phyloP scores from a whole-genome alignment of 2,888 invertebrate species.

The Leucozona laternaria region DNA sequence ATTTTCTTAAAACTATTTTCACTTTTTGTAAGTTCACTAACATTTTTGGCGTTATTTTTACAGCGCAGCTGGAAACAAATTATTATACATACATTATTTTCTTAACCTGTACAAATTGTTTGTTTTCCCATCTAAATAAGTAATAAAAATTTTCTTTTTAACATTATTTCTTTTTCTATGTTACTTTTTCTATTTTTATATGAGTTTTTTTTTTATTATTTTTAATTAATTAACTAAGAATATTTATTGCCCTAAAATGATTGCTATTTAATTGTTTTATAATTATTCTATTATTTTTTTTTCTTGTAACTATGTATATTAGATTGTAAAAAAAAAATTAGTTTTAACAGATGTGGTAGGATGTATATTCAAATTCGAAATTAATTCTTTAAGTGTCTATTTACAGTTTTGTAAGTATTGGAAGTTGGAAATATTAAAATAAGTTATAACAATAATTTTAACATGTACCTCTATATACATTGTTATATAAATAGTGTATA shows the following conservation, averaged over 20 bases:
- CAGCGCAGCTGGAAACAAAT: conserved; percentile 76
- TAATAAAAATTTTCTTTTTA: conserved; percentile 33
- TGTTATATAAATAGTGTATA: background rate
- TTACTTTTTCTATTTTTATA: conserved; percentile 19
- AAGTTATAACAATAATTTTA: background rate
- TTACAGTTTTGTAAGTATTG: conserved; percentile 57
- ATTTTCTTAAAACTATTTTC: conserved; percentile 33
- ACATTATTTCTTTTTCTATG: conserved; percentile 21
- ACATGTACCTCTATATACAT: background rate
- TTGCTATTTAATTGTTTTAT: conserved; percentile 69
- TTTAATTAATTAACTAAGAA: conserved; percentile 65
- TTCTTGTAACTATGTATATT: conserved; percentile 28
- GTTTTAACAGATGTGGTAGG: conserved; percentile 35
- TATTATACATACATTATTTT: conserved; percentile 29
- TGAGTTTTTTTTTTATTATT: conserved; percentile 29
- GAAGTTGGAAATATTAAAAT: conserved; percentile 35
- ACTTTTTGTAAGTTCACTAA: conserved; percentile 70
- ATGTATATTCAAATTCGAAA: conserved; percentile 33
- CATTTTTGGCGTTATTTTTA: conserved; percentile 79
- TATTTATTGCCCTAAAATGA: conserved; percentile 75
- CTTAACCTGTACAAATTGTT: conserved; percentile 60
- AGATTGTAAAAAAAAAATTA: conserved; percentile 55
- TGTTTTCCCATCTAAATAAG: conserved; percentile 59
- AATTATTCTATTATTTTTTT: conserved; percentile 42
- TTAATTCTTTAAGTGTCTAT: conserved; percentile 40